phyloP scores from a whole-genome alignment of 2,888 invertebrate species.

The Mystacides longicornis region DNA sequence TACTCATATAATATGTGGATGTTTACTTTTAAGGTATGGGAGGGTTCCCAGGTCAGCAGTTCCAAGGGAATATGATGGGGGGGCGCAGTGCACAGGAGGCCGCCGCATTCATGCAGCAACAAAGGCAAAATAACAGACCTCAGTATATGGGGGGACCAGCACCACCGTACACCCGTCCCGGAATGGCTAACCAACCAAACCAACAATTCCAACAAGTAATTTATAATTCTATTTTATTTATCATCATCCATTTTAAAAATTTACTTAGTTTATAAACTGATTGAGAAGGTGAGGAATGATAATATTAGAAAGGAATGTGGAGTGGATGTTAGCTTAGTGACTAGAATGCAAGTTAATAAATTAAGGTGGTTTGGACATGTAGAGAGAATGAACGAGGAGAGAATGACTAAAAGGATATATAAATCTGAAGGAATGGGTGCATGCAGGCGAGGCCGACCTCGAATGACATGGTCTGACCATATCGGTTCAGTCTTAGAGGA shows the following conservation, averaged over 20 bases:
- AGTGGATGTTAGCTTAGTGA: too few relatives aligned
- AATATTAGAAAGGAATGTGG: too few relatives aligned
- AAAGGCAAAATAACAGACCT: constrained; percentile 54
- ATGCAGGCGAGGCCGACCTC: too few relatives aligned
- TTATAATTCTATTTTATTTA: background rate
- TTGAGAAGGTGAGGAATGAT: background rate
- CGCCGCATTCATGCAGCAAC: constrained; percentile 48
- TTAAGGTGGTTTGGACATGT: too few relatives aligned
- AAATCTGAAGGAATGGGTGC: too few relatives aligned
- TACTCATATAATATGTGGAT: too few relatives aligned
- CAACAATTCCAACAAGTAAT: constrained; percentile 56
- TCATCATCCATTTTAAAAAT: background rate
- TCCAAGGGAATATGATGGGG: constrained; percentile 55
- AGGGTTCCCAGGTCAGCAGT: constrained; percentile 48
- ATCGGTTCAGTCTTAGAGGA: too few relatives aligned
- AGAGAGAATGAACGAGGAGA: too few relatives aligned
- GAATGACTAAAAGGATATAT: too few relatives aligned
- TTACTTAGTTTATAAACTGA: background rate
- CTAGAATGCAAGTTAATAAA: too few relatives aligned
- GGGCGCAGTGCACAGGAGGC: constrained; percentile 51
- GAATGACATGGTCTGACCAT: too few relatives aligned
- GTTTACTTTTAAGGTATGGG: constrained; percentile 35
- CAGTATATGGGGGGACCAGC: constrained; percentile 70
- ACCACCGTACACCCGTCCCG: constrained; percentile 65
- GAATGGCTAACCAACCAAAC: constrained; percentile 48